Conservation (phyloP, 2,797 vertebrate species). For the Sebastes matsubarae region DNA sequence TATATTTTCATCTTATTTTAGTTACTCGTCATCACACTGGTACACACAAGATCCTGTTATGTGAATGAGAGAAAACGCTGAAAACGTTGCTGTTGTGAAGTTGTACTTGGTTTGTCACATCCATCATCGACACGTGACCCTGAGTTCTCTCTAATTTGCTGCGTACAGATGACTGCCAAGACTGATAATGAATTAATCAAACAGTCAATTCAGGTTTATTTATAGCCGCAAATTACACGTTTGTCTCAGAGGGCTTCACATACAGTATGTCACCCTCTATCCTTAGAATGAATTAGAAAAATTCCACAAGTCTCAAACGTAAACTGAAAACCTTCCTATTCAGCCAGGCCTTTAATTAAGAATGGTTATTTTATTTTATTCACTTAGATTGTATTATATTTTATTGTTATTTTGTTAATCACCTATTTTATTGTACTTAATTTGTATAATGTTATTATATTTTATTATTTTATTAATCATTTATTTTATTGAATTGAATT, state of each 20-base stretch:
- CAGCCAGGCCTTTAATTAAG: no score
- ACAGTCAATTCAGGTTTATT: neutral
- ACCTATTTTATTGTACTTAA: no score
- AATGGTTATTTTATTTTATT: no score
- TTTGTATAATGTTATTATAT: no score
- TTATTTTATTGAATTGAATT: no score
- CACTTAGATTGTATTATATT: no score
- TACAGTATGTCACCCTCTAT: neutral
- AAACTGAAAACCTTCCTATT: fast-evolving
- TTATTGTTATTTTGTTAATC: no score
- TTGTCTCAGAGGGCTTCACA: neutral
- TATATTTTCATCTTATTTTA: neutral
- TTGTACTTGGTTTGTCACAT: neutral
- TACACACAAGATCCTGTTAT: neutral
- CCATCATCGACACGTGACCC: neutral
- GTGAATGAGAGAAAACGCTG: neutral
- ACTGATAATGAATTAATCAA: neutral
- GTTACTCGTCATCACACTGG: neutral
- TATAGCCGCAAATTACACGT: neutral
- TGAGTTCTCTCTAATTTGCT: neutral
- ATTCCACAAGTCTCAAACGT: neutral
- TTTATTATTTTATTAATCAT: no score
- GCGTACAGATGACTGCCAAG: neutral
- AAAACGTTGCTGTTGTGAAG: neutral
- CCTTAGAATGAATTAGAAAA: neutral